A percentile compares a stretch with the other conserved stretches of the same genome.
phyloP scores from a whole-genome alignment of 2,113 vertebrate genomes.

The Pica pica region DNA sequence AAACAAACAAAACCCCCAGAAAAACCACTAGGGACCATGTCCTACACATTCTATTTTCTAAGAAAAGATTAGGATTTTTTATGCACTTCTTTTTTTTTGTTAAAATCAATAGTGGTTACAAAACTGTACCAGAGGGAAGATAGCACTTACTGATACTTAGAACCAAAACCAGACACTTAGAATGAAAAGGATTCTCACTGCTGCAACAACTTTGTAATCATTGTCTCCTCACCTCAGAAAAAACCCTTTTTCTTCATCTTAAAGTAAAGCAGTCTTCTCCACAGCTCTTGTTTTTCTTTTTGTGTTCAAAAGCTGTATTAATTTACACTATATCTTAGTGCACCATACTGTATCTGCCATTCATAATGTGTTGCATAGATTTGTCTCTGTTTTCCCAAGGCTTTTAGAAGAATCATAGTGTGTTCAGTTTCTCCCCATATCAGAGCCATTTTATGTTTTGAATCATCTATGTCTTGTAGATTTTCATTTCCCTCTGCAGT shows the following conservation, averaged over 20 bases:
- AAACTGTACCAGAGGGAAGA: not conserved
- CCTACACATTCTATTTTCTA: not conserved
- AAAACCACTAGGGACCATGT: not conserved
- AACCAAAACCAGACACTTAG: not conserved
- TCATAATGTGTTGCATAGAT: not conserved
- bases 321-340: not conserved
- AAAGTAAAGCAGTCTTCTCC: not conserved
- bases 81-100: not conserved
- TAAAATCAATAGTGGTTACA: not conserved
- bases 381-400: not conserved
- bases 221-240: not conserved
- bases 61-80: not conserved
- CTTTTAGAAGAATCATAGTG: not conserved
- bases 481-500: not conserved
- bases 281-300: not conserved
- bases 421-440: not conserved
- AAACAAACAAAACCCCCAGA: accelerated
- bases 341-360: not conserved
- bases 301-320: not conserved
- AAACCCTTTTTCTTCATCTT: not conserved
- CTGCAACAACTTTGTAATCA: not conserved
- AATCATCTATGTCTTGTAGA: not conserved
- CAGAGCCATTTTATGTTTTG: not conserved
- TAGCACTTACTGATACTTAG: not conserved
- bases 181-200: not conserved